A percentile compares a stretch with the other conserved stretches of the same genome.
Conservation (phyloP, 30 jellyfish, hydroid and myxozoan species). For the Chironex yamaguchii region DNA sequence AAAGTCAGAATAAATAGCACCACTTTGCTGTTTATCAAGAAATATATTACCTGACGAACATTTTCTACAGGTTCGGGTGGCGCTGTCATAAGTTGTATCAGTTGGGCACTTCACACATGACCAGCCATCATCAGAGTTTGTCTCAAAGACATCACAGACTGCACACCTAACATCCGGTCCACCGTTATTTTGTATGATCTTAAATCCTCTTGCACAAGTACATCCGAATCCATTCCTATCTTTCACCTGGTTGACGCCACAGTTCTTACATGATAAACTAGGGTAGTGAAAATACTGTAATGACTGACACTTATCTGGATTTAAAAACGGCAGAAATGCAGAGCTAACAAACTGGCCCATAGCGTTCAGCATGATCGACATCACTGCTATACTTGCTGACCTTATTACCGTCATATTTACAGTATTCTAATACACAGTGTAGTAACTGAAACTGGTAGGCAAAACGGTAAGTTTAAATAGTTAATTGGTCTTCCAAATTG, state of each 20-base stretch:
- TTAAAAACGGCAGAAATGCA: slow-evolving; percentile 58
- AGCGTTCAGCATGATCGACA: too few relatives aligned
- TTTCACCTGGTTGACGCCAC: slow-evolving; percentile 69
- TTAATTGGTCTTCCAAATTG: too few relatives aligned
- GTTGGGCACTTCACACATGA: slow-evolving; percentile 75
- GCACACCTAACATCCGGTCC: slow-evolving; percentile 72
- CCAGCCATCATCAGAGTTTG: slow-evolving; percentile 80
- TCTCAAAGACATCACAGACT: slow-evolving; percentile 65
- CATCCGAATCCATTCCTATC: slow-evolving; percentile 84
- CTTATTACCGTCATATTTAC: too few relatives aligned
- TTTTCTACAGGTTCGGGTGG: slow-evolving; percentile 55
- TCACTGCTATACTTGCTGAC: too few relatives aligned
- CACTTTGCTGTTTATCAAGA: slow-evolving; percentile 64
- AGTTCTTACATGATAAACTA: slow-evolving; percentile 77
- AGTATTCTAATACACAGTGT: too few relatives aligned
- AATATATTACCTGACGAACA: slow-evolving; percentile 10
- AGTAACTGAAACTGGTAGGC: too few relatives aligned
- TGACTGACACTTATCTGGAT: slow-evolving; percentile 73
- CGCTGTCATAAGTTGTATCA: slow-evolving; percentile 32
- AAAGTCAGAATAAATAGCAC: slow-evolving; percentile 29
- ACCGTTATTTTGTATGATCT: slow-evolving; percentile 54
- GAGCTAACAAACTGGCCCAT: too few relatives aligned
- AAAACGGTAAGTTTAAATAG: too few relatives aligned
- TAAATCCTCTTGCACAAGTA: slow-evolving; percentile 71
- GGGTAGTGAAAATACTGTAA: slow-evolving; percentile 83